phyloP scores from a whole-genome alignment of 2,113 vertebrate genomes.

The Dermatemys mawii region DNA sequence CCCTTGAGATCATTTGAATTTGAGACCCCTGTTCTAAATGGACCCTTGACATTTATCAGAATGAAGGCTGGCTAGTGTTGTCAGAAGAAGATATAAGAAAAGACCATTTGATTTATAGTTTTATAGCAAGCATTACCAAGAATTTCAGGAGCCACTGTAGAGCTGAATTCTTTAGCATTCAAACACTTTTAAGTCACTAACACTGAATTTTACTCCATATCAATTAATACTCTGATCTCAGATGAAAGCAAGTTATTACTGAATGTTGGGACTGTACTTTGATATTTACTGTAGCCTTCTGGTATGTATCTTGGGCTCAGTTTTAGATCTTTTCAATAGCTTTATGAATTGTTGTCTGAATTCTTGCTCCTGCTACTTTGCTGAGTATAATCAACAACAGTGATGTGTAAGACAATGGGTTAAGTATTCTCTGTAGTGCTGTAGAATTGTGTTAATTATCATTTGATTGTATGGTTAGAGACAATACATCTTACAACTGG shows the following conservation, averaged over 20 bases:
- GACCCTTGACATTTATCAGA: background rate
- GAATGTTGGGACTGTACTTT: background rate
- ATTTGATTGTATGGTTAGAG: background rate
- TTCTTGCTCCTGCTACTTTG: conserved; percentile 1
- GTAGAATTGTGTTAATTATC: conserved; percentile 49
- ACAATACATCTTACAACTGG: background rate
- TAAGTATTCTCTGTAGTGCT: conserved; percentile 34
- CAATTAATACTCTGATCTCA: background rate
- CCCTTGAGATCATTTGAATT: too few relatives aligned
- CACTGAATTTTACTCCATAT: too few relatives aligned
- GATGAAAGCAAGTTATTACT: background rate
- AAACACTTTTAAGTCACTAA: too few relatives aligned
- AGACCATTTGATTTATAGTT: background rate
- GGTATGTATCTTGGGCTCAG: background rate
- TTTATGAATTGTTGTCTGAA: conserved; percentile 16
- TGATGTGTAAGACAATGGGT: conserved; percentile 6
- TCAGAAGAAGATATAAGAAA: background rate
- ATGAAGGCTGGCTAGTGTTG: background rate
- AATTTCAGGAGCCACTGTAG: too few relatives aligned
- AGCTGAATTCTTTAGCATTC: too few relatives aligned
- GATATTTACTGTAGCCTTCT: conserved; percentile 26
- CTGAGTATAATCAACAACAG: conserved; percentile 53
- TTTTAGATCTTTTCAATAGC: background rate
- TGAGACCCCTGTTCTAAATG: too few relatives aligned
- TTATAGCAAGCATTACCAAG: background rate